Base-by-base conservation (phyloP, 2,888 invertebrate genomes). In the Drosophila kambysellisi region DNA sequence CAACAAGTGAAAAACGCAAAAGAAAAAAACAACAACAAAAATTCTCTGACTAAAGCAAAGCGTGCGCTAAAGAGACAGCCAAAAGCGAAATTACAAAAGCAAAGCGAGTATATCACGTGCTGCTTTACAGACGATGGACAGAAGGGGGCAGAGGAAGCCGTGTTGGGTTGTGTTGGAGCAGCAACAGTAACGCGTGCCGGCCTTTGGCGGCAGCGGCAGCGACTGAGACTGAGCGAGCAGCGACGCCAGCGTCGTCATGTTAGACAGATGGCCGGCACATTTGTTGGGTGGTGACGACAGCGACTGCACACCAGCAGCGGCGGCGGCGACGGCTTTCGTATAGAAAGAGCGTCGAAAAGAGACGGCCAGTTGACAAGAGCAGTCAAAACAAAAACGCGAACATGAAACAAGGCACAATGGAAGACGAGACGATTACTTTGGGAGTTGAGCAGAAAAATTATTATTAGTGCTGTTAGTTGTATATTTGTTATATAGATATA, bases 121-220 rank as follows among this genome's bases (percentile, higher is more conserved):
- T 90, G 82, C 74, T 52, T 43, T 61, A 75, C 73, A 81, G 73
- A 52, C 68, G 73, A 72, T 64, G 62, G 63, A 63, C 54, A 57
- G 50, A 33, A 25, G 39, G 35, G 5, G 48, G 50, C 7, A 37
- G 17, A 41, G 37, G 20, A 39, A 50, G 39, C 46, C 41, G 39
- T 32, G 37, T 35, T 43, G 43, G 35, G 70, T 52, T 68, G 64
- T 58, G 57, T 46, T 51, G 71, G 67, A 61, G 67, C 71, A 76
- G 56, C 62, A 74, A 62, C 70, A 76, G 56, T 62, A 82, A 66
- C 82, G 71, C 67, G 67, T 89, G 91, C 88, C 86, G 91, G 91
- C 91, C 89, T 89, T 87, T 90, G 75, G 86, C 88, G 84, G 89
- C 90, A 90, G 86, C 88, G 84, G 89, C 90, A 90, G 90, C 71